These are phyloP conservation scores for Triops cancriformis DNA, from an alignment of 1,140 invertebrate genomes.

Conservation along the genomic window DNA sequence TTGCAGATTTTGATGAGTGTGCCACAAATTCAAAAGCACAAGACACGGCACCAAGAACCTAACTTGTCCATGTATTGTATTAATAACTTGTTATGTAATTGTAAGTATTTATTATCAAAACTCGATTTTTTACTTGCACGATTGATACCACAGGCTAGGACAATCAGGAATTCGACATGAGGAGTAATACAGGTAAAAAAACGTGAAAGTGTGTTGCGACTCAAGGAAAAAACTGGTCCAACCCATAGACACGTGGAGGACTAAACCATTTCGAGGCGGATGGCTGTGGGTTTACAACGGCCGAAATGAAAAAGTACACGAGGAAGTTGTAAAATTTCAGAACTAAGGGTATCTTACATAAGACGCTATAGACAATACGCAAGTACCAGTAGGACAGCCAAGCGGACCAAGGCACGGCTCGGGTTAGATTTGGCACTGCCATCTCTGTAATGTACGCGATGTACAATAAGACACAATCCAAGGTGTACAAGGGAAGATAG, in stretches of 20 bases:
- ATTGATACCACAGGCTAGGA: too few relatives aligned
- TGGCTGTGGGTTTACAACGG: constrained; percentile 11
- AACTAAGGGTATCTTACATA: not conserved
- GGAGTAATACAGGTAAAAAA: too few relatives aligned
- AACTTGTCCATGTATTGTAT: not conserved
- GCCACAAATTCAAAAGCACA: not conserved
- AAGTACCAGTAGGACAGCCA: not conserved
- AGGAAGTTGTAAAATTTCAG: not conserved
- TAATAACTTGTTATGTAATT: not conserved
- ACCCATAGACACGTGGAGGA: not conserved
- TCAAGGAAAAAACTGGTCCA: constrained; percentile 6
- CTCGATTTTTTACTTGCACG: too few relatives aligned
- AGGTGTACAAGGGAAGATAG: constrained; percentile 17
- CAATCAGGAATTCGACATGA: too few relatives aligned
- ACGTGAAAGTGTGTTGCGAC: too few relatives aligned
- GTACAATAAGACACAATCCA: constrained; percentile 19
- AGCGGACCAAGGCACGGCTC: not conserved
- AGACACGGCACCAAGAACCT: not conserved
- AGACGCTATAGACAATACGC: not conserved
- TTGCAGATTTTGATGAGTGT: not conserved
- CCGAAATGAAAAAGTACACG: not conserved
- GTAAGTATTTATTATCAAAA: not conserved
- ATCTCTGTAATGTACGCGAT: not conserved
- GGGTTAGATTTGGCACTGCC: not conserved
- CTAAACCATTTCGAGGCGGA: not conserved